phyloP scores from a whole-genome alignment of 2,113 vertebrate species.

The Holacanthus passer region DNA sequence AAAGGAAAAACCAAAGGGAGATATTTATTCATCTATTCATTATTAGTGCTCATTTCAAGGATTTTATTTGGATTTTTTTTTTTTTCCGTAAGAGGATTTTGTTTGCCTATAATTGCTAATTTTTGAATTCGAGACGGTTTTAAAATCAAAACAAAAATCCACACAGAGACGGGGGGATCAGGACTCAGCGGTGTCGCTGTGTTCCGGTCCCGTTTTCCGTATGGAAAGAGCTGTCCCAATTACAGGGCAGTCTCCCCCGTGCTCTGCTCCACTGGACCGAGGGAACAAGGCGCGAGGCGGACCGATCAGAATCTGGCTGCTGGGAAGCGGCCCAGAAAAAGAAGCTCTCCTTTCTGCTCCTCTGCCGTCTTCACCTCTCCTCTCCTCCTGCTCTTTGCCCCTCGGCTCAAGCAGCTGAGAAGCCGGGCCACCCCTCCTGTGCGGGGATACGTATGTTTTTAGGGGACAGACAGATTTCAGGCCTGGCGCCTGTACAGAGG shows the following conservation, averaged over 20 bases:
- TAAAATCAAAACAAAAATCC: slow-evolving; percentile 3
- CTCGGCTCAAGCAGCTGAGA: slow-evolving; percentile 49
- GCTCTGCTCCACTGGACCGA: slow-evolving; percentile 73
- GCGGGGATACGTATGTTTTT: slow-evolving; percentile 68
- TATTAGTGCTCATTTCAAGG: slow-evolving; percentile 25
- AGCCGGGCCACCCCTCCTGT: slow-evolving; percentile 66
- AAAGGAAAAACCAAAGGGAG: not conserved
- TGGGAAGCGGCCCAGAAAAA: slow-evolving; percentile 62
- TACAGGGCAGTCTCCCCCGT: slow-evolving; percentile 55
- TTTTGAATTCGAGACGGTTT: slow-evolving; percentile 31
- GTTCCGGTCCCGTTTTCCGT: slow-evolving; percentile 36
- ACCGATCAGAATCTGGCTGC: slow-evolving; percentile 58
- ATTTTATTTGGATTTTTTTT: not conserved
- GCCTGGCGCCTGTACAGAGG: slow-evolving; percentile 74
- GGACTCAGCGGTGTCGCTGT: not conserved
- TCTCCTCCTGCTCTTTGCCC: slow-evolving; percentile 56
- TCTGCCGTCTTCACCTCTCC: slow-evolving; percentile 36
- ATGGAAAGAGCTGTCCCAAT: slow-evolving; percentile 65
- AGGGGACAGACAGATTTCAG: slow-evolving; percentile 70
- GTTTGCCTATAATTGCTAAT: slow-evolving; percentile 19
- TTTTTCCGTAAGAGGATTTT: slow-evolving; percentile 36
- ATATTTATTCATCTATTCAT: slow-evolving; percentile 23
- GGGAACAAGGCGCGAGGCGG: slow-evolving; percentile 54
- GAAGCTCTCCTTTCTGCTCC: slow-evolving; percentile 22
- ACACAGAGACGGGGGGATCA: not conserved